Evolutionary conservation across 1,140 invertebrate genomes (phyloP).

Genomic region (Diplogasteroides magnus): DNA sequence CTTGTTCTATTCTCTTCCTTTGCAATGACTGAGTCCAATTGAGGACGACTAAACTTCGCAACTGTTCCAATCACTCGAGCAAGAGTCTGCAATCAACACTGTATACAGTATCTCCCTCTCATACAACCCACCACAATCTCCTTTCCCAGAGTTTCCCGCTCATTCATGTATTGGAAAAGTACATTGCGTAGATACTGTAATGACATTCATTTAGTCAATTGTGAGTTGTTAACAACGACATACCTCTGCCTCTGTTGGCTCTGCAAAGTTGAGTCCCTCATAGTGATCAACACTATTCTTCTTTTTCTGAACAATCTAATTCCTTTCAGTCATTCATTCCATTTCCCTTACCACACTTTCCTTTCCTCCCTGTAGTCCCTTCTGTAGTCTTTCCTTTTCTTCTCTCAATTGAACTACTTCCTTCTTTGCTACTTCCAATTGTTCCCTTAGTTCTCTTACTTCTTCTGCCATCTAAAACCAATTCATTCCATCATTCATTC

Average conservation of each 20-base stretch:
- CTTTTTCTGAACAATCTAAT: neutral
- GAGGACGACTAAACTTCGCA: conserved; percentile 28
- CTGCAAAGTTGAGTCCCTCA: conserved; percentile 10
- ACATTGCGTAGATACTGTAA: conserved; percentile 37
- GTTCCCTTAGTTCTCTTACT: conserved; percentile 7
- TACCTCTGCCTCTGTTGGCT: conserved; percentile 28
- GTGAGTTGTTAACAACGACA: no score
- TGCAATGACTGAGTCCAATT: conserved; percentile 26
- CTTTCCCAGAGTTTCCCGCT: conserved; percentile 33
- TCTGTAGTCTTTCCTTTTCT: conserved; percentile 5
- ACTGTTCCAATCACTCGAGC: conserved; percentile 36
- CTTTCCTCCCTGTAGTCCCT: neutral
- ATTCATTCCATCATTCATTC: neutral
- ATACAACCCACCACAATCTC: conserved; percentile 26
- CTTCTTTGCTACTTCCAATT: conserved; percentile 13
- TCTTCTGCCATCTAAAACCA: conserved; percentile 22
- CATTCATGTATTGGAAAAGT: conserved; percentile 33
- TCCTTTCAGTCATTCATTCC: conserved; percentile 1
- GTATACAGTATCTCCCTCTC: neutral
- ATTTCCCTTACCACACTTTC: conserved; percentile 10
- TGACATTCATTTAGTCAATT: conserved; percentile 1
- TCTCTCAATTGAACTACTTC: conserved; percentile 20
- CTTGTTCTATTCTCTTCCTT: conserved; percentile 25
- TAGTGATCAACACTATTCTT: neutral
- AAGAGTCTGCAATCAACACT: conserved; percentile 17